Evolutionary conservation across 2,888 invertebrate species (phyloP), one percentile per base, ranked within the genome.

Genomic region (Dusona sp.): DNA sequence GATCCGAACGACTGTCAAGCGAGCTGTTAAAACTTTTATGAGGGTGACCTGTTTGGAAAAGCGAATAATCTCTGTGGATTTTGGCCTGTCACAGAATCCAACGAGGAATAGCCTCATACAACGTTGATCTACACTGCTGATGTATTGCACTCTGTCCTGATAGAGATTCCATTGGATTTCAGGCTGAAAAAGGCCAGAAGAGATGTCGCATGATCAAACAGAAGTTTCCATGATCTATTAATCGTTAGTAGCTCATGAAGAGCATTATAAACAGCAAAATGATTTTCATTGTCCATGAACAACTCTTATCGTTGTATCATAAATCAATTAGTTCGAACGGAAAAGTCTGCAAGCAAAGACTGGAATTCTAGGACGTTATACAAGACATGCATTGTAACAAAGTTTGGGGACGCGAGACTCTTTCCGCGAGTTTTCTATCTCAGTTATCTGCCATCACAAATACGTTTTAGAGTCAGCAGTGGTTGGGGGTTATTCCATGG

Each of bases 1-100:
- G 16, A 79, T 57, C 33, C 48, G 75, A 87, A 78, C 79, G 61
- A 73, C 74, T 75, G 75, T 87, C 82, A 72, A 61, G 78, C 57
- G 36, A 38, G 70, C 54, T 79, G 83, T 86, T 79, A 79, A 75
- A 86, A 86, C 86, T 86, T 86, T 83, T 70, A 79, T 45, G 77
- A 77, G 72, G 70, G 72, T 83, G 48, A 77, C 51, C 80, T 42
- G 61, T 74, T 79, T 65, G 65, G 25, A 45, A 84, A 74, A 45
- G 57, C 57, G 67, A 48, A 83, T 64, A 72, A 83, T 51, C 64
- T 65, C 77, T 9, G 61, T 61, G 70, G 57, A 33, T 42, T 68
- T 29, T 4, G n/a, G 29, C 33, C 45, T 72, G 72, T 72, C 72
- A n/a, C 72, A 19, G 33, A 72, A 48, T 72, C 48, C 48, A 19